Evolutionary conservation across 2,797 vertebrate species (phyloP).

Genomic region (Danio jaintianensis): DNA sequence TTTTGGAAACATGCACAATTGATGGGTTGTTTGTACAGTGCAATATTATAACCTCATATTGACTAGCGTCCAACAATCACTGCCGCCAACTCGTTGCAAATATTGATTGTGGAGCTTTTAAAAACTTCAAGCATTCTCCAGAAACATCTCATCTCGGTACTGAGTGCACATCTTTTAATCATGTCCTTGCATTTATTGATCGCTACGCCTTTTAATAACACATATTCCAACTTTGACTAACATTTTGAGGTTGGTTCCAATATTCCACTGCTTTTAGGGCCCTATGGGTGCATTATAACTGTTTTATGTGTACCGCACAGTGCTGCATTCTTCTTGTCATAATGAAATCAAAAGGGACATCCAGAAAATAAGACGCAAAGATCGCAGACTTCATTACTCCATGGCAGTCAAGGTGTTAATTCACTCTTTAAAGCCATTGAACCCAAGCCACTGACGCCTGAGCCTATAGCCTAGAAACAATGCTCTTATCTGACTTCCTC

Average conservation of each 20-base stretch:
- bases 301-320: neutral
- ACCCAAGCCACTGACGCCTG: constrained; percentile 63
- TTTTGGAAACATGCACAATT: constrained; percentile 31
- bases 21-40: constrained; percentile 28
- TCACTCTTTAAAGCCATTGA: constrained; percentile 65
- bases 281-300: constrained; percentile 7
- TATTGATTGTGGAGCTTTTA: constrained; percentile 54
- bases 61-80: constrained; percentile 47
- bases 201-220: constrained; percentile 29
- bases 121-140: constrained; percentile 45
- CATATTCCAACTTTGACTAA: neutral
- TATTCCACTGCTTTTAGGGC: constrained; percentile 22
- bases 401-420: constrained; percentile 66
- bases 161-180: constrained; percentile 45
- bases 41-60: constrained; percentile 49
- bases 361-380: constrained; percentile 17
- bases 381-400: constrained; percentile 40
- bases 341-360: constrained; percentile 20
- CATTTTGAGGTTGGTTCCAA: constrained; percentile 4
- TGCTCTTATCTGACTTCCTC: constrained; percentile 76
- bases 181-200: constrained; percentile 44
- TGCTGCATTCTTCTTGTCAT: neutral
- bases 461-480: constrained; percentile 75
- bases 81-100: constrained; percentile 31
- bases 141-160: constrained; percentile 25